These are phyloP conservation scores for Apistogramma diplotaenia DNA, from an alignment of 2,113 vertebrate genomes.

Conservation along the genomic window DNA sequence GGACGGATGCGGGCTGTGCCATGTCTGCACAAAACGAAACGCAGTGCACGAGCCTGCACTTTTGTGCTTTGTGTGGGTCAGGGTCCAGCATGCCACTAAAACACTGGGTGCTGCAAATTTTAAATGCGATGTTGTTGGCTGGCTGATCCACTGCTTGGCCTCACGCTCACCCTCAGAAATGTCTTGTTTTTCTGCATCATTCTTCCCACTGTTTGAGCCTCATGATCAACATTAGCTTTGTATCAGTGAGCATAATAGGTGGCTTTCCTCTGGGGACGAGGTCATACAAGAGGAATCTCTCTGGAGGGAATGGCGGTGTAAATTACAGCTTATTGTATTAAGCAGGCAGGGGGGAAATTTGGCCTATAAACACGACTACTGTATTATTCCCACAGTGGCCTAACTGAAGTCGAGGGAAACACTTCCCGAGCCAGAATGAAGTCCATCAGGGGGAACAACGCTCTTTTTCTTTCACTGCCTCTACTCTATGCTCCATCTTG, in stretches of 20 bases:
- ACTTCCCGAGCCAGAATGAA: slow-evolving; percentile 65
- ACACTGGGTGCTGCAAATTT: background rate
- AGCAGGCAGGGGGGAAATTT: slow-evolving; percentile 56
- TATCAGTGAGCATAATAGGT: slow-evolving; percentile 56
- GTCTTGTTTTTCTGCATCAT: slow-evolving; percentile 34
- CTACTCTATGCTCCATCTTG: background rate
- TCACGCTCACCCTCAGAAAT: background rate
- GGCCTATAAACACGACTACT: slow-evolving; percentile 63
- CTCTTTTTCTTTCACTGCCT: slow-evolving; percentile 38
- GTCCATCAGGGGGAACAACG: slow-evolving; percentile 8
- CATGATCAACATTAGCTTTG: slow-evolving; percentile 60
- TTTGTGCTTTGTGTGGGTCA: background rate
- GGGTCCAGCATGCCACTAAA: background rate
- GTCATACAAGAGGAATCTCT: slow-evolving; percentile 65
- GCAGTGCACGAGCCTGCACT: background rate
- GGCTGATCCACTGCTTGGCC: background rate
- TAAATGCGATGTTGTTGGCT: slow-evolving; percentile 19
- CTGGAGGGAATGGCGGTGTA: slow-evolving; percentile 69
- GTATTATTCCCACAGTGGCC: slow-evolving; percentile 66
- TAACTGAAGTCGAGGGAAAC: slow-evolving; percentile 56
- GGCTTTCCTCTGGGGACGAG: slow-evolving; percentile 48
- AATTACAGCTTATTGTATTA: slow-evolving; percentile 77
- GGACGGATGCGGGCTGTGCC: background rate
- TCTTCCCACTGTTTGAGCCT: slow-evolving; percentile 45
- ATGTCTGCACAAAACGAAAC: background rate